Base-by-base conservation (phyloP, 1,140 invertebrate genomes). In the Zaprionus lachaisei region DNA sequence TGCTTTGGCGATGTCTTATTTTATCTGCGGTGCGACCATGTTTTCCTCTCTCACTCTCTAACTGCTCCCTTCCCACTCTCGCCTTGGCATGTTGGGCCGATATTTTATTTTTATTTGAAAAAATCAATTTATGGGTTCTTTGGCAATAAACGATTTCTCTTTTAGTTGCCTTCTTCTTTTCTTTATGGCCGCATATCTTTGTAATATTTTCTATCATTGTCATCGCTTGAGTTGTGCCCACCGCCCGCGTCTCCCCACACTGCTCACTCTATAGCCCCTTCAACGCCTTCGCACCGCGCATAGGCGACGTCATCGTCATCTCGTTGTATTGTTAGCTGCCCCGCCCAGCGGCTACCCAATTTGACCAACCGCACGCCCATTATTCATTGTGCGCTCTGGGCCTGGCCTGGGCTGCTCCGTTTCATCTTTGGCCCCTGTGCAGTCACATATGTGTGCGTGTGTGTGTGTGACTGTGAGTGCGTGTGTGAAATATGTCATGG, bases 71-170 rank as follows among this genome's bases (percentile, higher is more conserved):
- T 34, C 3, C 31, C 31, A 9, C 31, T 14, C 14, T 41, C 17
- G 37, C 11, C 44, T 71, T 60, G 41, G 55, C 64, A 60, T 51
- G 72, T 62, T 71, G 47, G 72, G 81, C 78, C 79, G 85, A 89
- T 89, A 89, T 89, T 89, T 89, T 89, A 89, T 89, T 89, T 89
- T 89, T 89, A 89, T 89, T 89, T 90, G 84, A 84, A 81, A 89
- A 90, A 89, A 89, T 89, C 84, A 89, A 89, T 89, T 89, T 89
- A 89, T 89, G 84, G 85, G 70, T 80, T 90, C 85, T 85, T 89
- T 90, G 83, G 84, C 84, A 89, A 89, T 89, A 89, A 89, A 89
- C 84, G 84, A 89, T 90, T 89, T 90, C 79, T 89, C 84, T 89
- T 90, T 89, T 89, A 90, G 89, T 90, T 89, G 84, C 83, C 85